Percentiles rank a stretch among this genome's conserved stretches.
These are phyloP conservation scores for Notiomystis cincta DNA, from an alignment of 2,113 vertebrate species.

Conservation along the genomic window DNA sequence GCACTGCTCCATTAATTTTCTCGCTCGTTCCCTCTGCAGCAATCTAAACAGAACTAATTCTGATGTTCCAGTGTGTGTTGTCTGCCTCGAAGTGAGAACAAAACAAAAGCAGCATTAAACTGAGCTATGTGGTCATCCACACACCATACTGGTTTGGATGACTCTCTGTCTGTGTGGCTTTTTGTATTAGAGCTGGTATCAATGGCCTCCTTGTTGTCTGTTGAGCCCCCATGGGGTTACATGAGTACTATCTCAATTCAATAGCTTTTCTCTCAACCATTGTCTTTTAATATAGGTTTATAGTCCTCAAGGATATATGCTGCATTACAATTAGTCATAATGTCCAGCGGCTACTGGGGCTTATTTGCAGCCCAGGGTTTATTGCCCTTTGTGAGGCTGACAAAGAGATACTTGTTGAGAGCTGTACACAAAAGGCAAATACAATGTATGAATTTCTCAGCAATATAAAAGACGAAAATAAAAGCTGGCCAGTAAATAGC, in stretches of 20 bases:
- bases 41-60: slow-evolving; percentile 69
- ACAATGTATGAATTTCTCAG: slow-evolving; percentile 77
- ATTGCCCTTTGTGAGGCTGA: slow-evolving; percentile 74
- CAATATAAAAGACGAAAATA: slow-evolving; percentile 51
- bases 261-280: slow-evolving; percentile 73
- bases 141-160: slow-evolving; percentile 67
- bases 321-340: slow-evolving; percentile 79
- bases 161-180: slow-evolving; percentile 67
- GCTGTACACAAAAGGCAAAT: slow-evolving; percentile 76
- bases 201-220: slow-evolving; percentile 80
- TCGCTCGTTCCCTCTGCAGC: neutral
- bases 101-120: slow-evolving; percentile 79
- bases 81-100: slow-evolving; percentile 60
- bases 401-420: slow-evolving; percentile 77
- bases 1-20: slow-evolving; percentile 10
- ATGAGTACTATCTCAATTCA: slow-evolving; percentile 76
- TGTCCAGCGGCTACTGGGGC: slow-evolving; percentile 70
- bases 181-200: slow-evolving; percentile 64
- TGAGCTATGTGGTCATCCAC: slow-evolving; percentile 68
- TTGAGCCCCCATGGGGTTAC: slow-evolving; percentile 71
- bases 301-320: slow-evolving; percentile 75
- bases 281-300: slow-evolving; percentile 78
- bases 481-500: slow-evolving; percentile 43
- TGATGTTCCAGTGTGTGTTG: slow-evolving; percentile 62
- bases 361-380: slow-evolving; percentile 74